Percentiles rank a stretch among this genome's conserved stretches.
phyloP scores from a whole-genome alignment of 1,140 invertebrate species.

The Leptinotarsa defecta region DNA sequence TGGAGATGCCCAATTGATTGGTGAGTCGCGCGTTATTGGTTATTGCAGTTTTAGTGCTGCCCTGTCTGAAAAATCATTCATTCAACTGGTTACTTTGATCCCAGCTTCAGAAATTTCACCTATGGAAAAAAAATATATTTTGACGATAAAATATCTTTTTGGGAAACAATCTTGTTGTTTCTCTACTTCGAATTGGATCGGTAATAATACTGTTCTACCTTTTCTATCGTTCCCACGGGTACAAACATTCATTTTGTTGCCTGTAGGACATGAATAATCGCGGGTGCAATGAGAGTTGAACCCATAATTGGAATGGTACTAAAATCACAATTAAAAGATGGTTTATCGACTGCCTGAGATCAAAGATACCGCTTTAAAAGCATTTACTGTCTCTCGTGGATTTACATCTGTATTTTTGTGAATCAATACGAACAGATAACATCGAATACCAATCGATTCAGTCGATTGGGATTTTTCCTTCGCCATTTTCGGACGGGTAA shows the following conservation, averaged over 20 bases:
- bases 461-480: not conserved
- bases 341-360: not conserved
- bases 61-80: too few relatives aligned
- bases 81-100: too few relatives aligned
- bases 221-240: not conserved
- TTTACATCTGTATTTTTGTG: not conserved
- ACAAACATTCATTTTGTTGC: not conserved
- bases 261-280: not conserved
- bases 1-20: too few relatives aligned
- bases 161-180: too few relatives aligned
- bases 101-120: too few relatives aligned
- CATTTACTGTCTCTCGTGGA: not conserved
- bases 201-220: not conserved
- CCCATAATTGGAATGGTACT: not conserved
- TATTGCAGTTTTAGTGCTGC: too few relatives aligned
- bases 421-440: not conserved
- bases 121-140: too few relatives aligned
- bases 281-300: not conserved
- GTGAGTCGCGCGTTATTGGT: too few relatives aligned
- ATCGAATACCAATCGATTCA: not conserved
- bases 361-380: not conserved
- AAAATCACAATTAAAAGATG: constrained; percentile 6
- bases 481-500: not conserved
- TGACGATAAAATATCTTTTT: too few relatives aligned
- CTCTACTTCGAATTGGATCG: too few relatives aligned